Evolutionary conservation across 2,888 invertebrate species (phyloP).

Genomic region (Quadroppia sp.): DNA sequence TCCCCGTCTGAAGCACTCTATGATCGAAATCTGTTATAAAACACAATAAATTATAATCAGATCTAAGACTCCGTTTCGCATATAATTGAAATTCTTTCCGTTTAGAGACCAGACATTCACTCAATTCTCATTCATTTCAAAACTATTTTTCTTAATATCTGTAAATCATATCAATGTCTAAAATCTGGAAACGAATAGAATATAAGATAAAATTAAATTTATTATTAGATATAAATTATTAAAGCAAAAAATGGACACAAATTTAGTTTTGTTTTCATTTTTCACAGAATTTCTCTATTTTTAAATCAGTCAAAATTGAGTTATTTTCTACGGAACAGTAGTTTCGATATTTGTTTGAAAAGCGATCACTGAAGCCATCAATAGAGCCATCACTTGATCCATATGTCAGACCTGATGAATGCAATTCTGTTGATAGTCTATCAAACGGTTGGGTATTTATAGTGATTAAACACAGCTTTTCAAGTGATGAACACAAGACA

Average conservation of each 20-base stretch:
- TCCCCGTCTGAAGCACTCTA: background rate
- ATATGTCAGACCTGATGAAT: background rate
- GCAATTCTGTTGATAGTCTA: background rate
- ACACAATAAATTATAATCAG: slow-evolving; percentile 20
- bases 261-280: background rate
- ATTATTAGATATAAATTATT: too few species aligned
- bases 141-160: background rate
- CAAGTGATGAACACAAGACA: slow-evolving; percentile 2
- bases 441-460: background rate
- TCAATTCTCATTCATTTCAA: background rate
- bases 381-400: background rate
- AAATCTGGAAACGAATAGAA: background rate
- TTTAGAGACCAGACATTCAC: background rate
- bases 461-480: background rate
- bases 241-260: background rate
- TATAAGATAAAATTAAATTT: too few species aligned
- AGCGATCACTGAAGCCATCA: background rate
- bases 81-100: slow-evolving; percentile 11
- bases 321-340: background rate
- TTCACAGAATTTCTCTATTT: background rate
- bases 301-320: background rate
- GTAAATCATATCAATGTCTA: background rate
- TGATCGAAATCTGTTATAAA: slow-evolving; percentile 1
- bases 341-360: slow-evolving; percentile 11
- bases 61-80: background rate